Percentiles rank a stretch among this genome's conserved stretches.
These are phyloP conservation scores for Drosophila pegasa DNA, from an alignment of 2,888 invertebrate genomes.

Conservation along the genomic window DNA sequence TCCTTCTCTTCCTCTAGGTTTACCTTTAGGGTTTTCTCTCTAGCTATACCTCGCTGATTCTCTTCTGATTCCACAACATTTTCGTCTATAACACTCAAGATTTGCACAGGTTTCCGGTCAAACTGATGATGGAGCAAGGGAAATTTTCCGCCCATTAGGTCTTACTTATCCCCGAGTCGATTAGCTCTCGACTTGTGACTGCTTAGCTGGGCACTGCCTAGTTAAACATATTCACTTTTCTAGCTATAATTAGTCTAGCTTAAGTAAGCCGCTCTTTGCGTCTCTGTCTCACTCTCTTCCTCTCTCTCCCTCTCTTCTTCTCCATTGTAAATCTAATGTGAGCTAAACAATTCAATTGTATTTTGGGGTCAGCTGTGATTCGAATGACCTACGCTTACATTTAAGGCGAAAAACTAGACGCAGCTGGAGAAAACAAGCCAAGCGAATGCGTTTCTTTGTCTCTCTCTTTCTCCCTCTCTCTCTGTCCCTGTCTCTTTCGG, in stretches of 20 bases:
- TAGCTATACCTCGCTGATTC: too few relatives aligned
- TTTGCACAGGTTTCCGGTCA: neutral
- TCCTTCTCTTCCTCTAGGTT: too few relatives aligned
- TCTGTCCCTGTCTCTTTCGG: neutral
- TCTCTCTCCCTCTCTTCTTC: too few relatives aligned
- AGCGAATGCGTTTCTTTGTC: neutral
- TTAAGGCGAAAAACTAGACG: conserved; percentile 18
- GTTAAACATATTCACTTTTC: neutral
- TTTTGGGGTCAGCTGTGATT: conserved; percentile 47
- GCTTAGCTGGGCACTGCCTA: neutral
- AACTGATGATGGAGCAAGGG: neutral
- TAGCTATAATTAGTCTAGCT: conserved; percentile 6
- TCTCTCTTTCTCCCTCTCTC: neutral
- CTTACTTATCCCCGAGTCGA: neutral
- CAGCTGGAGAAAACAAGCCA: conserved; percentile 6
- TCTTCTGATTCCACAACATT: neutral
- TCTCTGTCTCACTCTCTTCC: neutral
- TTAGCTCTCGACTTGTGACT: neutral
- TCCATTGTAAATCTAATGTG: conserved; percentile 34
- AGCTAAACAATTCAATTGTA: conserved; percentile 45
- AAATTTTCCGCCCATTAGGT: neutral
- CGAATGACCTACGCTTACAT: conserved; percentile 36
- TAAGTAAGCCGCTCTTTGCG: neutral
- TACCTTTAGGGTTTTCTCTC: too few relatives aligned
- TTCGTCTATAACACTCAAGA: neutral